Evolutionary conservation across 1,140 invertebrate genomes (phyloP).

Genomic region (Bathynomus jamesi): DNA sequence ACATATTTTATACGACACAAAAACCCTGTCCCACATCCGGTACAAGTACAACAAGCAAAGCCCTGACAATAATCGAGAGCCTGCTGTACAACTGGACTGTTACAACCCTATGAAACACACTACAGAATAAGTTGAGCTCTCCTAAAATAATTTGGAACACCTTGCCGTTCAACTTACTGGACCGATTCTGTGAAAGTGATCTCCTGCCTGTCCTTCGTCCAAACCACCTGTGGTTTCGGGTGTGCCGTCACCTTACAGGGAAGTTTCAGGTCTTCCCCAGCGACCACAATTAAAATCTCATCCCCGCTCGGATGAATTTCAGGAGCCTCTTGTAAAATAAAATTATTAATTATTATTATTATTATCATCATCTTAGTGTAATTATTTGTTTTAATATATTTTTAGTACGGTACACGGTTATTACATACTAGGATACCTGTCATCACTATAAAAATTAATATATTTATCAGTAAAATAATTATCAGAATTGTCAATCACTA

Average conservation of each 20-base stretch:
- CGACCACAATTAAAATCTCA: slow-evolving; percentile 14
- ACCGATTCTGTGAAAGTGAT: slow-evolving; percentile 18
- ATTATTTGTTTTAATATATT: neutral
- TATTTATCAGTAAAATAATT: neutral
- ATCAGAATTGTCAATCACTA: neutral
- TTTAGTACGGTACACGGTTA: neutral
- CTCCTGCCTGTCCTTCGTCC: slow-evolving; percentile 41
- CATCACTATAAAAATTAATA: neutral
- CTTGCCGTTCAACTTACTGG: no score
- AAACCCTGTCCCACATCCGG: no score
- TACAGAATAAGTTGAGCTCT: no score
- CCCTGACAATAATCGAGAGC: no score
- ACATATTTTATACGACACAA: no score
- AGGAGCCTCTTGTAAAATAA: slow-evolving; percentile 9
- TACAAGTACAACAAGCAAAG: no score
- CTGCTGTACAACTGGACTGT: no score
- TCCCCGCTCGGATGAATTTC: slow-evolving; percentile 22
- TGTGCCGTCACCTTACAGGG: slow-evolving; percentile 47
- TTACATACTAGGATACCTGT: neutral
- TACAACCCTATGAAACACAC: no score
- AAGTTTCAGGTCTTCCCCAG: slow-evolving; percentile 34
- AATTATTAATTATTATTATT: neutral
- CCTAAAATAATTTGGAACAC: no score
- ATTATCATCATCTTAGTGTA: neutral
- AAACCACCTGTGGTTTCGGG: slow-evolving; percentile 45